Base-by-base conservation (phyloP, 2,888 invertebrate genomes). In the Cremastinae sp. region DNA sequence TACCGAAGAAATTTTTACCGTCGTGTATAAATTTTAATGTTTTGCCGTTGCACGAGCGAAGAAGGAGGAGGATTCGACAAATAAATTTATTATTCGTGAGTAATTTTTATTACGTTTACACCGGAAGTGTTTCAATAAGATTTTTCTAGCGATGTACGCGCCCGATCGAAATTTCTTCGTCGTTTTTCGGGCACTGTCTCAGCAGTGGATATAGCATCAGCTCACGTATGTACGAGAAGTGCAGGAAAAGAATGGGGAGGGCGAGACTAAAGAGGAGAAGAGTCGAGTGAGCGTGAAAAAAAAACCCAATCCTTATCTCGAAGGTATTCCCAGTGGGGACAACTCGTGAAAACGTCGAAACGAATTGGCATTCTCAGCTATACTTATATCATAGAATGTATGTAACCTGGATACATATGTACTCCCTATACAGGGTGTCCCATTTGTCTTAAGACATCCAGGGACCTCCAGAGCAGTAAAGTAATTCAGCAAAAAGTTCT, bases 291-390 rank as follows among this genome's bases (percentile, higher is more conserved):
- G 49, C 49, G 18, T 10, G 34, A 54, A 54, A 41, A 69, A n/a
- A n/a, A 73, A 73, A 75, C 54, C 61, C 53, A 71, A 75, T 61
- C 61, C 54, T 71, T 62, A 70, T 71, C 65, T 71, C 43, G 41
- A 66, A 56, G 66, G 71, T 61, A 75, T 75, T 71, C 74, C 56
- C 53, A 53, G 28, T 41, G 45, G 70, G 22, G 22, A 49, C 71
- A 66, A 49, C 71, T 71, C 71, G 65, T 71, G 54, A 47, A 75
- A 56, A 75, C 43, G 75, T 75, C 61, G 75, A 75, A 71, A 62
- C 75, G 71, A 61, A 66, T 75, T 71, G 59, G 49, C 75, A 75
- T 71, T 75, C 75, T 71, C 43, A 41, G 34, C 41, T 34, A 34
- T 54, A 41, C 28, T 47, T 58, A 38, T 45, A 75, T 16, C 36